Evolutionary conservation across 2,113 vertebrate genomes (phyloP), one percentile per base, ranked within the genome.

Genomic region (Hydrochoerus hydrochaeris): DNA sequence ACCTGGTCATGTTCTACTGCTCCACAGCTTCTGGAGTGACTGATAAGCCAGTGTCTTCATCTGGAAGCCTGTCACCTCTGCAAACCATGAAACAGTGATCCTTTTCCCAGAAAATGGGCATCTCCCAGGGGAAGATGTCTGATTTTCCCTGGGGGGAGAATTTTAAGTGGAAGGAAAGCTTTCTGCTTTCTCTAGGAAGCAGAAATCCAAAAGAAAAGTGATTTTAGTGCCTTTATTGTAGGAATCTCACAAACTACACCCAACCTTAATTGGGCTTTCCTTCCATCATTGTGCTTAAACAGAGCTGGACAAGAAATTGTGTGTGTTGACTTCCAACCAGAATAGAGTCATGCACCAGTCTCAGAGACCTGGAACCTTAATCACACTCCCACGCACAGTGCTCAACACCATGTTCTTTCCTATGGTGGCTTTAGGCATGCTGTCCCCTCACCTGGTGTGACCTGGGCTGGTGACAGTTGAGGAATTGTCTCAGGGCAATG

Each of bases 381-480:
- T 11, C 63, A 38, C 19, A 26, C 46, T 35, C 30, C 4, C 20
- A 16, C 14, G 28, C 63, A 28, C 14, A 26, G 54, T 54, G 22
- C 54, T 38, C 41, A 20, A 1, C 13, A 26, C 30, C 35, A 0
- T 14, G 11, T 9, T 63, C n/a, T 57, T n/a, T 46, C 86, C 58
- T 65, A 1, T 8, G 0, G 63, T 10, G 88, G 17, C 28, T 2
- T 65, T 1, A 58, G 63, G 44, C 5, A 0, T 67, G 0, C 19
- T 9, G 3, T 58, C 75, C 5, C 32, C 44, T 77, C 41, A 14
- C 9, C 49, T 22, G 46, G 85, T 62, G 26, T n/a, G 71, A 2
- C 2, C 5, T 1, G 17, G 28, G 28, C 88, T 54, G 30, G n/a
- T 35, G 67, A 58, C 5, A 24, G 41, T 78, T 4, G 60, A 73